Conservation (phyloP, 2,888 invertebrate species). For the Taenaris catops region DNA sequence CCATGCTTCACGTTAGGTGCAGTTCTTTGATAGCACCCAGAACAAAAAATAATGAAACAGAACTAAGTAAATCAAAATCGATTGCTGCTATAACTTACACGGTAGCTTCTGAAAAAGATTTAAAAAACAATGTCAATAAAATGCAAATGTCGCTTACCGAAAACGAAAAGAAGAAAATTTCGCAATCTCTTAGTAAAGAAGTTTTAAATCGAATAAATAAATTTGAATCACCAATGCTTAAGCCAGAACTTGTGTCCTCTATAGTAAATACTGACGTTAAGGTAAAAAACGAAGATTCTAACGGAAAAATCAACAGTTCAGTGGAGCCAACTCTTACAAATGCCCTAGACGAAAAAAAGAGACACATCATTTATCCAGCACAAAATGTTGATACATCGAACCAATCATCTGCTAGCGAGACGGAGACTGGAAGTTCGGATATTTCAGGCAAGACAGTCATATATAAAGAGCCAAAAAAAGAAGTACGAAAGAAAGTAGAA, state of each 20-base stretch:
- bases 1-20: constrained; percentile 77
- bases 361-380: constrained; percentile 39
- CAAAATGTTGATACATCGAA: constrained; percentile 50
- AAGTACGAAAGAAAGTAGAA: constrained; percentile 86
- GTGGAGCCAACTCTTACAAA: constrained; percentile 45
- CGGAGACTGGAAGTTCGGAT: constrained; percentile 86
- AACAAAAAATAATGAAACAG: constrained; percentile 46
- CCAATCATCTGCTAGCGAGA: constrained; percentile 81
- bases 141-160: constrained; percentile 80
- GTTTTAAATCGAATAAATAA: constrained; percentile 80
- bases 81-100: constrained; percentile 75
- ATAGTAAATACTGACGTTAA: constrained; percentile 1
- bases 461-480: constrained; percentile 78
- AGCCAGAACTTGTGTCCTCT: background rate
- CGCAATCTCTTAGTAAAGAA: constrained; percentile 86
- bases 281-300: constrained; percentile 12
- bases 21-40: constrained; percentile 75
- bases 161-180: constrained; percentile 85
- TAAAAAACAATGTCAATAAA: constrained; percentile 70
- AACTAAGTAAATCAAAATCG: constrained; percentile 75
- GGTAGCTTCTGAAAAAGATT: constrained; percentile 58
- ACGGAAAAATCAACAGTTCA: constrained; percentile 12
- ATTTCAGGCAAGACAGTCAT: constrained; percentile 85
- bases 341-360: constrained; percentile 70
- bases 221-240: constrained; percentile 12